Percentiles rank a stretch among this genome's conserved stretches.
Conservation (phyloP, 2,113 vertebrate genomes). For the Psilopsiagon aymara region DNA sequence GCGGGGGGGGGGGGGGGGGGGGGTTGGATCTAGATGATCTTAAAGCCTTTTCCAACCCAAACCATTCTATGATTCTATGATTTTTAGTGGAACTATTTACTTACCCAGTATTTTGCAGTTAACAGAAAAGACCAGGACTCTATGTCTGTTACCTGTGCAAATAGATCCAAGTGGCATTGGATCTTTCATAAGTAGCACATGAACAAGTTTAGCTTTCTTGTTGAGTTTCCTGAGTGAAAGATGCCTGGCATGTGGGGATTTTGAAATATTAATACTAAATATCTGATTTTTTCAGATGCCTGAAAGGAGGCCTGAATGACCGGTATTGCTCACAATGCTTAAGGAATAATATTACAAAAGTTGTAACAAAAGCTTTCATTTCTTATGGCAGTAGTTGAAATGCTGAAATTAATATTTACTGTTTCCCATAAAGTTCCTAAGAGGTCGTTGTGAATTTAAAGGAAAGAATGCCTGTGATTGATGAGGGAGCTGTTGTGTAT, state of each 20-base stretch:
- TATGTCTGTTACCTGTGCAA: background rate
- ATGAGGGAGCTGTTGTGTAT: background rate
- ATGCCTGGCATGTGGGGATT: background rate
- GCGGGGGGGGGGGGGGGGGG: too few species aligned
- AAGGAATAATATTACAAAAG: background rate
- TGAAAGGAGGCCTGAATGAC: background rate
- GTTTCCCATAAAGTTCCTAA: background rate
- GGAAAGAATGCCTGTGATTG: too few species aligned
- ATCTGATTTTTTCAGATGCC: accelerated
- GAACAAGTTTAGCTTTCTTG: background rate
- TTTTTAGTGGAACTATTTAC: background rate
- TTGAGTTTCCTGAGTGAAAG: background rate
- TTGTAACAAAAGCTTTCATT: background rate
- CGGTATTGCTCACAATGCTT: background rate
- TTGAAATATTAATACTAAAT: background rate
- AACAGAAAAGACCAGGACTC: background rate
- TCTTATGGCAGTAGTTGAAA: background rate
- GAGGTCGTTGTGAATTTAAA: background rate
- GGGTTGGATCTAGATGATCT: background rate
- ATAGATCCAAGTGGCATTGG: background rate
- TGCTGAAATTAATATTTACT: background rate
- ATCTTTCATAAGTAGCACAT: background rate
- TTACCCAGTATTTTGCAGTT: background rate
- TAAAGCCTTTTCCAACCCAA: background rate
- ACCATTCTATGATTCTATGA: background rate